Conservation (phyloP, 2,888 invertebrate species). For the Dusona sp. region DNA sequence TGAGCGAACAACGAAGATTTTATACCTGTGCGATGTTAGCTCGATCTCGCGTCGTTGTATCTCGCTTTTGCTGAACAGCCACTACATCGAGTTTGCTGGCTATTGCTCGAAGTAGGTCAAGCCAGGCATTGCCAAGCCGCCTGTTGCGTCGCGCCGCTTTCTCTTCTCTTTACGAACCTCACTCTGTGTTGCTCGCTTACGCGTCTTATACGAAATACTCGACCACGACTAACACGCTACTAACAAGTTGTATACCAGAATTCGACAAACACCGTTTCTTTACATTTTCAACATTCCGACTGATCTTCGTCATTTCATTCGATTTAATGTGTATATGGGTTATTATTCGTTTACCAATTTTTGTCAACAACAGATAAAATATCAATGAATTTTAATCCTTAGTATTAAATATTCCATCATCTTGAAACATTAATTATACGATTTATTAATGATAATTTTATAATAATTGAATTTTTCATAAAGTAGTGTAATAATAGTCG, state of each 20-base stretch:
- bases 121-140: constrained; percentile 74
- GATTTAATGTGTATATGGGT: not conserved
- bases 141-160: constrained; percentile 82
- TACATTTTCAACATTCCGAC: constrained; percentile 3
- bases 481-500: too few species aligned
- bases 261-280: constrained; percentile 28
- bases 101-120: constrained; percentile 71
- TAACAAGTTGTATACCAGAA: constrained; percentile 16
- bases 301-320: not conserved
- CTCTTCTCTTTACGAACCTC: constrained; percentile 81
- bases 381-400: too few species aligned
- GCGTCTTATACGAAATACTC: constrained; percentile 36
- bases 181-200: constrained; percentile 59
- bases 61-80: constrained; percentile 40
- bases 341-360: not conserved
- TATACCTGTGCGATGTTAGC: constrained; percentile 34
- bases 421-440: too few species aligned
- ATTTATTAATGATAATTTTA: too few species aligned
- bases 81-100: constrained; percentile 54
- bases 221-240: constrained; percentile 31
- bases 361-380: not conserved
- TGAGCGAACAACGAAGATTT: constrained; percentile 29
- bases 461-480: too few species aligned
- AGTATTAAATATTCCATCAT: too few species aligned
- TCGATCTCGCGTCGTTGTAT: constrained; percentile 45